Conservation (phyloP, 2,797 vertebrate species). For the Sebastes matsubarae region DNA sequence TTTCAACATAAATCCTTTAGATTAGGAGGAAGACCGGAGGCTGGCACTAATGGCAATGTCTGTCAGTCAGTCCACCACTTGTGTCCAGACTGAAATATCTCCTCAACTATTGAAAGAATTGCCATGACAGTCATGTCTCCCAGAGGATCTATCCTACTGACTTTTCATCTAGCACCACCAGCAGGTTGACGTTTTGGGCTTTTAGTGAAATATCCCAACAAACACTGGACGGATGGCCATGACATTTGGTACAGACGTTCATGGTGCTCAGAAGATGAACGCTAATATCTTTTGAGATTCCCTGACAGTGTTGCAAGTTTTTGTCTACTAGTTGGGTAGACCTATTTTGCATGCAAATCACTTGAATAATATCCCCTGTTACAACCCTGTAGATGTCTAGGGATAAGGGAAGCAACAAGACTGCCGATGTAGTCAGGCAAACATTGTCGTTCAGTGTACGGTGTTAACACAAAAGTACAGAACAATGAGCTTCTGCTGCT, state of each 20-base stretch:
- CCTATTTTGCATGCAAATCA: neutral
- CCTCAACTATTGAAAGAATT: neutral
- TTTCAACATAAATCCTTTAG: neutral
- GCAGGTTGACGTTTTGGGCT: neutral
- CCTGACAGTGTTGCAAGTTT: neutral
- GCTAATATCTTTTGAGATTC: neutral
- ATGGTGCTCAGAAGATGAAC: neutral
- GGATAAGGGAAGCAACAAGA: too few relatives aligned
- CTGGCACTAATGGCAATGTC: neutral
- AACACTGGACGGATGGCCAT: neutral
- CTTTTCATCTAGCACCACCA: neutral
- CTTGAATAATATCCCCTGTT: neutral
- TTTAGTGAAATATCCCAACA: neutral
- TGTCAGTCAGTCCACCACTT: neutral
- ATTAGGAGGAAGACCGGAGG: neutral
- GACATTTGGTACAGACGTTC: neutral
- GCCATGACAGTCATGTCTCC: neutral
- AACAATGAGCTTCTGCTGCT: too few relatives aligned
- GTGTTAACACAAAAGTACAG: too few relatives aligned
- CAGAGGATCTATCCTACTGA: neutral
- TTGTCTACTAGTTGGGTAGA: neutral
- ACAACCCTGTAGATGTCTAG: too few relatives aligned
- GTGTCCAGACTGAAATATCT: neutral
- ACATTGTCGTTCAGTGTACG: rapidly evolving
- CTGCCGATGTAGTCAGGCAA: too few relatives aligned